Conservation (phyloP, 2,888 invertebrate genomes). For the Odontothrips loti region DNA sequence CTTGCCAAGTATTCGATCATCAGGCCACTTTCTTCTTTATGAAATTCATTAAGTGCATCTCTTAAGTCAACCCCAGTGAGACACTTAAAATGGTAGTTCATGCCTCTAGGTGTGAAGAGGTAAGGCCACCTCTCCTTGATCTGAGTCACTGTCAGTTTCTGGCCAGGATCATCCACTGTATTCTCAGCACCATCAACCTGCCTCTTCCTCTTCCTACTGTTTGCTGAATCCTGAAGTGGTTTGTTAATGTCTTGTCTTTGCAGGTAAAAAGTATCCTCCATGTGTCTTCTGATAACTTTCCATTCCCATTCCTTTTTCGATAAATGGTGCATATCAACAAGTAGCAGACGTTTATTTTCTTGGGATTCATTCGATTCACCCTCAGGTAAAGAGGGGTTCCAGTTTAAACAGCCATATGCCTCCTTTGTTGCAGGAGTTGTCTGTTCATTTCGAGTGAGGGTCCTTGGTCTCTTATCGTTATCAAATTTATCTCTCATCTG, state of each 20-base stretch:
- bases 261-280: neutral
- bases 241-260: neutral
- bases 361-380: neutral
- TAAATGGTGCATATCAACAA: neutral
- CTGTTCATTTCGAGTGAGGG: neutral
- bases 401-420: neutral
- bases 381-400: neutral
- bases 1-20: neutral
- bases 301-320: neutral
- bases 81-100: neutral
- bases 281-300: neutral
- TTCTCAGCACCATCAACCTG: neutral
- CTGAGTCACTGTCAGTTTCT: neutral
- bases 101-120: neutral
- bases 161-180: neutral
- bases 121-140: neutral
- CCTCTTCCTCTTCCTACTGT: neutral
- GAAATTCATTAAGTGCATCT: neutral
- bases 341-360: neutral
- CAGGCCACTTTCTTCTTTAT: neutral
- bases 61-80: neutral
- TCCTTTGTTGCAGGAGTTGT: neutral
- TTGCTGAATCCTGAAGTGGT: neutral
- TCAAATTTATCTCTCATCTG: neutral
- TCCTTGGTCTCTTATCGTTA: neutral